Conservation (phyloP, 2,113 vertebrate species). For the Plestiodon gilberti region DNA sequence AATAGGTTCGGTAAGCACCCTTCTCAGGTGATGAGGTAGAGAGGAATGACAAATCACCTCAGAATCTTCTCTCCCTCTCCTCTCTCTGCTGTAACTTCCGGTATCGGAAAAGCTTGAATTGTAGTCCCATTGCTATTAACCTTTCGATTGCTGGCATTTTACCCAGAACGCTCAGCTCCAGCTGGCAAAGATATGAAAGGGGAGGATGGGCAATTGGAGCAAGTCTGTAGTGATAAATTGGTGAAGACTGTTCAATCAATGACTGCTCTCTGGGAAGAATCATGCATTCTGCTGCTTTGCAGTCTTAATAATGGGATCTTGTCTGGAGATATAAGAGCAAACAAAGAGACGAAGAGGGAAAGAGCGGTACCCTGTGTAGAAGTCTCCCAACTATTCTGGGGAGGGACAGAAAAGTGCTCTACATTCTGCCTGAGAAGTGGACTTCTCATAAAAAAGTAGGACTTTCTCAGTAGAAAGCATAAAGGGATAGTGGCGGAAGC, state of each 20-base stretch:
- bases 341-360: neutral
- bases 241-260: neutral
- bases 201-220: neutral
- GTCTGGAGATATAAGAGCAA: neutral
- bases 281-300: neutral
- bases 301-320: neutral
- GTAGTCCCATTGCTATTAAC: slow-evolving; percentile 1
- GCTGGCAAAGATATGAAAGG: neutral
- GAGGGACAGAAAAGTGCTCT: neutral
- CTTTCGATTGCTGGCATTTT: neutral
- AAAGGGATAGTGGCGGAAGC: too few species aligned
- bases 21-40: neutral
- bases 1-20: neutral
- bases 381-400: neutral
- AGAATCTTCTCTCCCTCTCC: neutral
- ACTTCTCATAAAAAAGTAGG: too few species aligned
- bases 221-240: neutral
- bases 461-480: too few species aligned
- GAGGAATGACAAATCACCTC: neutral
- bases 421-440: neutral
- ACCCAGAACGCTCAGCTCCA: neutral
- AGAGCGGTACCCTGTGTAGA: neutral
- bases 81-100: neutral
- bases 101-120: neutral
- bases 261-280: neutral